These are phyloP conservation scores for Macrosoma leucophasiata DNA, from an alignment of 2,888 invertebrate species.

Conservation along the genomic window DNA sequence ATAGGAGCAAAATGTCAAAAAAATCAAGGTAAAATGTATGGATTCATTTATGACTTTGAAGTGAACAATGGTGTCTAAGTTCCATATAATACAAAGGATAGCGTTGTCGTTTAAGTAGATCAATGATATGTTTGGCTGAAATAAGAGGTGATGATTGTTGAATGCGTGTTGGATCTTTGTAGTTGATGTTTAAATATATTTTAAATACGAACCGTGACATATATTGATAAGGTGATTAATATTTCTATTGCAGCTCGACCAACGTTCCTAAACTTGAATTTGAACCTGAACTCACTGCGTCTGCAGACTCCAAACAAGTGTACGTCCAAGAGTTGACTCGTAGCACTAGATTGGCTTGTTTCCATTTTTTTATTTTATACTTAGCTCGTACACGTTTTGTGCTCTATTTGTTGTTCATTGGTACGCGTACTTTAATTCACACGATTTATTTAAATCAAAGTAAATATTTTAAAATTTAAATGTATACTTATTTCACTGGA, in stretches of 20 bases:
- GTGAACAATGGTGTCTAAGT: no score
- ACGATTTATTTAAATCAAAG: no score
- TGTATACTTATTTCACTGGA: no score
- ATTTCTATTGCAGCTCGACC: conserved; percentile 93
- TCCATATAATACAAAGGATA: no score
- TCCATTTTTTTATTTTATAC: conserved; percentile 28
- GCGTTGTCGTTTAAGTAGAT: no score
- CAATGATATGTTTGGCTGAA: no score
- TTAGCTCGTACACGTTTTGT: conserved; percentile 28
- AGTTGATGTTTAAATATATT: background rate
- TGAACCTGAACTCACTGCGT: conserved; percentile 94
- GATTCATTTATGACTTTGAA: no score
- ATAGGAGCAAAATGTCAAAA: no score
- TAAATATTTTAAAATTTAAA: no score
- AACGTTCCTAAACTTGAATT: conserved; percentile 97
- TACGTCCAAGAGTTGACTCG: conserved; percentile 77
- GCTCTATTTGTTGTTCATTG: conserved; percentile 12
- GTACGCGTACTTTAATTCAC: no score
- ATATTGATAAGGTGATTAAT: conserved; percentile 43
- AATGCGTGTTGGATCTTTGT: background rate
- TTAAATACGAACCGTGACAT: conserved; percentile 23
- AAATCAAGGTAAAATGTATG: no score
- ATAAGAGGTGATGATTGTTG: background rate
- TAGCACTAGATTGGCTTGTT: conserved; percentile 68
- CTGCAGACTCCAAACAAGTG: conserved; percentile 92